phyloP scores from a whole-genome alignment of 2,797 vertebrate genomes.

The Diglossa cyanea region DNA sequence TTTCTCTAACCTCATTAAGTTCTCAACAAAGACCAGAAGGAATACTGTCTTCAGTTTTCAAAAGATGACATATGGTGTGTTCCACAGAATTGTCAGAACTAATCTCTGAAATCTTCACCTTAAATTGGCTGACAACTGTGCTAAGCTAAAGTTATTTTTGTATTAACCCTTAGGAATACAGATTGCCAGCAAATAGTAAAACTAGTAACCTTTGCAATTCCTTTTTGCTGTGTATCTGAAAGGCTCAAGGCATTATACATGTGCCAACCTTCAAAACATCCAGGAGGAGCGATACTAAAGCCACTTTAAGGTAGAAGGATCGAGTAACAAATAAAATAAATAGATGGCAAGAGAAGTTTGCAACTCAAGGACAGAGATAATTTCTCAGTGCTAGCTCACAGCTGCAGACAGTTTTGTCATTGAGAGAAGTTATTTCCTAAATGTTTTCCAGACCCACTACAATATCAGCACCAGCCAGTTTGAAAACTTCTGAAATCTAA shows the following conservation, averaged over 20 bases:
- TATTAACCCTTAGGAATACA: slow-evolving; percentile 63
- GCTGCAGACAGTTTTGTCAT: background rate
- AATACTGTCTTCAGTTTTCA: slow-evolving; percentile 54
- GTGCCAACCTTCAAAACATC: background rate
- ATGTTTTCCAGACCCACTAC: background rate
- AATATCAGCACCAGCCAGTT: background rate
- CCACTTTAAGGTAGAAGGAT: background rate
- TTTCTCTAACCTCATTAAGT: slow-evolving; percentile 64
- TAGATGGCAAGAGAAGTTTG: background rate
- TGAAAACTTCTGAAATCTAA: background rate
- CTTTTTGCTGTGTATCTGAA: slow-evolving; percentile 11
- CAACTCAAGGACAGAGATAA: background rate
- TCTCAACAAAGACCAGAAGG: slow-evolving; percentile 66
- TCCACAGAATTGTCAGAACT: slow-evolving; percentile 67
- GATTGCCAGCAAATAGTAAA: slow-evolving; percentile 22
- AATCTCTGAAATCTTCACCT: slow-evolving; percentile 65
- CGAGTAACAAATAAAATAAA: background rate
- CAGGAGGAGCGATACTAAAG: background rate
- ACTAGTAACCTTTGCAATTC: slow-evolving; percentile 22
- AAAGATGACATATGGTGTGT: slow-evolving; percentile 68
- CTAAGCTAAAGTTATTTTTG: slow-evolving; percentile 51
- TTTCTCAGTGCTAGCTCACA: background rate
- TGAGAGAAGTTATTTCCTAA: background rate
- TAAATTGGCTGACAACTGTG: slow-evolving; percentile 61
- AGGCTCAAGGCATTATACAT: background rate